Conservation (phyloP, 2,888 invertebrate genomes). For the Cephus sareptanus region DNA sequence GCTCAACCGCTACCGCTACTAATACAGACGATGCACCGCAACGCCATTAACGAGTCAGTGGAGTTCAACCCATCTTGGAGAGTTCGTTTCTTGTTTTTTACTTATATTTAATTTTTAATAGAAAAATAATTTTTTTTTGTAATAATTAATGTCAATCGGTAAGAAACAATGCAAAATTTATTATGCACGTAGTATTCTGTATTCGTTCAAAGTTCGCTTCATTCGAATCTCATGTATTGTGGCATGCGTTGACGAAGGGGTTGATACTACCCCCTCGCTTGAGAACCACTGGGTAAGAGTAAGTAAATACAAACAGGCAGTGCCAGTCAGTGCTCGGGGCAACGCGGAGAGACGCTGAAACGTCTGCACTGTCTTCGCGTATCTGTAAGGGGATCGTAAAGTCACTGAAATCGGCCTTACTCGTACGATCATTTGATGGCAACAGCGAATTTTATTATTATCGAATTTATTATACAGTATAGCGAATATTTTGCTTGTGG, state of each 20-base stretch:
- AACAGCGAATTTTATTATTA: background rate
- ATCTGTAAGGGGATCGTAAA: background rate
- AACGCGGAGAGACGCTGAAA: slow-evolving; percentile 38
- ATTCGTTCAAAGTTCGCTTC: background rate
- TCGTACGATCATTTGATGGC: background rate
- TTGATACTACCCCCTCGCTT: slow-evolving; percentile 2
- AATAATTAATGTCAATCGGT: background rate
- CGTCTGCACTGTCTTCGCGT: slow-evolving; percentile 33
- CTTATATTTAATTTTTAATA: background rate
- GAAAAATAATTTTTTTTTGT: background rate
- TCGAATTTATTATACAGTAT: too few relatives aligned
- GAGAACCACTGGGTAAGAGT: slow-evolving; percentile 39
- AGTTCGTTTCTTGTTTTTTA: background rate
- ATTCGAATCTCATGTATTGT: background rate
- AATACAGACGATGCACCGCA: slow-evolving; percentile 36
- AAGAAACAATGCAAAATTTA: background rate
- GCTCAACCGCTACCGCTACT: slow-evolving; percentile 38
- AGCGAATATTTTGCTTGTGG: background rate
- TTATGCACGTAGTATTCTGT: background rate
- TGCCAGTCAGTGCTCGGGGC: slow-evolving; percentile 25
- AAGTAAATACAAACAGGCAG: slow-evolving; percentile 37
- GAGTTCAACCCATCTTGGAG: slow-evolving; percentile 2
- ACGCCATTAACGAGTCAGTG: slow-evolving; percentile 31
- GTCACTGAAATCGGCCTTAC: background rate
- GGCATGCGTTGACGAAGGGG: background rate